Conservation (phyloP, 2,797 vertebrate species). For the Hafferia zeledoni region DNA sequence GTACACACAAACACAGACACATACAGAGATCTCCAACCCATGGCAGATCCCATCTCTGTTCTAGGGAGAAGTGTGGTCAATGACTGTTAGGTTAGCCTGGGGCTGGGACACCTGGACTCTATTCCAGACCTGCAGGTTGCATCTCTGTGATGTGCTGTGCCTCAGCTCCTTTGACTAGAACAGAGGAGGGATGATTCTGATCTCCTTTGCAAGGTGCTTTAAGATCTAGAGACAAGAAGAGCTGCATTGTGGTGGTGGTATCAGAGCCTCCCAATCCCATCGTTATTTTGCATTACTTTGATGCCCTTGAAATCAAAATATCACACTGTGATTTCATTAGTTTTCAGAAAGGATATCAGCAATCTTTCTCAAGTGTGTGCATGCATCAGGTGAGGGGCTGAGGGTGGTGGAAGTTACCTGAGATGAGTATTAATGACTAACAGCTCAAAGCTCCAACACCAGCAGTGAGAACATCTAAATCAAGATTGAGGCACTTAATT, state of each 20-base stretch:
- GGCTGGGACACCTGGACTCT: not conserved
- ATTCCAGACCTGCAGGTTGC: not conserved
- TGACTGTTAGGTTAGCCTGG: not conserved
- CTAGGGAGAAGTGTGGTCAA: not conserved
- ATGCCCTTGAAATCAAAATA: slow-evolving; percentile 65
- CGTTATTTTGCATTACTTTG: slow-evolving; percentile 22
- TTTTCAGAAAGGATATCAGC: slow-evolving; percentile 64
- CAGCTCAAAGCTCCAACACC: slow-evolving; percentile 18
- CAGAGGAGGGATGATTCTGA: rapidly evolving
- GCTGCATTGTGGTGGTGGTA: not conserved
- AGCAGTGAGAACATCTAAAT: slow-evolving; percentile 41
- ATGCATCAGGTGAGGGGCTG: slow-evolving; percentile 51
- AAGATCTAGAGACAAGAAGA: slow-evolving; percentile 16
- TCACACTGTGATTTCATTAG: slow-evolving; percentile 66
- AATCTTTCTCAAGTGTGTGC: slow-evolving; percentile 65
- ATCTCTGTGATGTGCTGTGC: not conserved
- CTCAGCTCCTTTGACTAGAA: not conserved
- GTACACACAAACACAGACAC: not conserved
- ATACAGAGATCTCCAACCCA: not conserved
- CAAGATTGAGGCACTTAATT: slow-evolving; percentile 53
- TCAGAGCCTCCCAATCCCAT: not conserved
- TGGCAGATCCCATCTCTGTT: not conserved
- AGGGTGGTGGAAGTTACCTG: slow-evolving; percentile 60
- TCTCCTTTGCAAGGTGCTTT: not conserved
- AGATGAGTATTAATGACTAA: slow-evolving; percentile 71